Evolutionary conservation across 2,113 vertebrate genomes (phyloP).

Genomic region (Halcyon senegalensis): DNA sequence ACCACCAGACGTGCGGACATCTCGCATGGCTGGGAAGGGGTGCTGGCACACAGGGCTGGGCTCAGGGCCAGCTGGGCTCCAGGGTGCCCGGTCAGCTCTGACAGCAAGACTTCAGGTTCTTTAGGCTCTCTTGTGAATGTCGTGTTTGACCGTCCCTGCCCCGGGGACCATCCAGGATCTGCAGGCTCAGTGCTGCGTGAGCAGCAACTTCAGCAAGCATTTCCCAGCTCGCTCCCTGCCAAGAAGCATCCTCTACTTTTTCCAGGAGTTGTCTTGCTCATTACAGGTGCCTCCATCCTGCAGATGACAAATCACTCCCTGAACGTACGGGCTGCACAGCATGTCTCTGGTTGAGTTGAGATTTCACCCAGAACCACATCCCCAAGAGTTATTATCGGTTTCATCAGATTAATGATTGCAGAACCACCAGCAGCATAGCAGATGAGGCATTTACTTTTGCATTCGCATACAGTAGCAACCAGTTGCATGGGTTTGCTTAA

Average conservation of each 20-base stretch:
- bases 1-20: accelerated
- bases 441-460: slow-evolving; percentile 19
- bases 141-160: not conserved
- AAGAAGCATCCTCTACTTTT: not conserved
- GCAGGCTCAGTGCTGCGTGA: accelerated
- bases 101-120: not conserved
- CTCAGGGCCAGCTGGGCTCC: not conserved
- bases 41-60: not conserved
- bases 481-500: slow-evolving; percentile 49
- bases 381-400: slow-evolving; percentile 55
- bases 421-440: slow-evolving; percentile 48
- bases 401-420: slow-evolving; percentile 60
- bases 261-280: not conserved
- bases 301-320: slow-evolving; percentile 56
- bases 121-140: not conserved
- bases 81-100: accelerated
- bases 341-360: slow-evolving; percentile 25
- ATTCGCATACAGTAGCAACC: slow-evolving; percentile 42
- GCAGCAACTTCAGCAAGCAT: not conserved
- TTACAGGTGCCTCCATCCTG: slow-evolving; percentile 19
- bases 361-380: slow-evolving; percentile 58
- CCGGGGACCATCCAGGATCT: not conserved
- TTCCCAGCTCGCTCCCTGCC: not conserved
- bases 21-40: not conserved
- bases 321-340: not conserved